A percentile compares a stretch with the other conserved stretches of the same genome.
These are phyloP conservation scores for Trachelus tabidus DNA, from an alignment of 2,888 invertebrate species.

Conservation along the genomic window DNA sequence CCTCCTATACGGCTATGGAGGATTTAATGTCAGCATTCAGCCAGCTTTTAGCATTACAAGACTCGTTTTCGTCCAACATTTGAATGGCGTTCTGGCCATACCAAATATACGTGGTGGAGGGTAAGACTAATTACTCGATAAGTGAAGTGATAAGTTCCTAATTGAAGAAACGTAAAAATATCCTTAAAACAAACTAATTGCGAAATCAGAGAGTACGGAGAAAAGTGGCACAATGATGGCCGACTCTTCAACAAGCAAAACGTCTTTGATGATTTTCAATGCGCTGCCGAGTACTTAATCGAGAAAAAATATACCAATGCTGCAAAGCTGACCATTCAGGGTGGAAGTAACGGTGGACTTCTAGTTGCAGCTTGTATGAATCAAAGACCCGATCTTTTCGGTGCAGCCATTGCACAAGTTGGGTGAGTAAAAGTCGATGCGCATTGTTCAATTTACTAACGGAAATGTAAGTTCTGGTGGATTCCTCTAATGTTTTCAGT, in stretches of 20 bases:
- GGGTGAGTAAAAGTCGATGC: constrained; percentile 73
- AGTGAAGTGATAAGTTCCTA: neutral
- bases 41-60: constrained; percentile 91
- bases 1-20: constrained; percentile 95
- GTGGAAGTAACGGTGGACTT: constrained; percentile 97
- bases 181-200: neutral
- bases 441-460: neutral
- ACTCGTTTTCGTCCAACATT: constrained; percentile 88
- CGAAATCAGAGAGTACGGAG: constrained; percentile 88
- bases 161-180: constrained; percentile 5
- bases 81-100: constrained; percentile 89
- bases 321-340: constrained; percentile 85
- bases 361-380: constrained; percentile 95
- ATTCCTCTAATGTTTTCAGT: constrained; percentile 67
- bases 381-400: constrained; percentile 94
- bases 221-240: constrained; percentile 96
- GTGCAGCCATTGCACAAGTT: constrained; percentile 92
- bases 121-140: constrained; percentile 67
- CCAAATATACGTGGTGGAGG: constrained; percentile 97
- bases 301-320: constrained; percentile 81
- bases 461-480: neutral
- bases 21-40: constrained; percentile 92
- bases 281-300: constrained; percentile 90
- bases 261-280: constrained; percentile 95
- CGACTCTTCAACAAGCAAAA: constrained; percentile 94